These are phyloP conservation scores for Hoplodrina ambigua DNA, from an alignment of 2,888 invertebrate species.

Conservation along the genomic window DNA sequence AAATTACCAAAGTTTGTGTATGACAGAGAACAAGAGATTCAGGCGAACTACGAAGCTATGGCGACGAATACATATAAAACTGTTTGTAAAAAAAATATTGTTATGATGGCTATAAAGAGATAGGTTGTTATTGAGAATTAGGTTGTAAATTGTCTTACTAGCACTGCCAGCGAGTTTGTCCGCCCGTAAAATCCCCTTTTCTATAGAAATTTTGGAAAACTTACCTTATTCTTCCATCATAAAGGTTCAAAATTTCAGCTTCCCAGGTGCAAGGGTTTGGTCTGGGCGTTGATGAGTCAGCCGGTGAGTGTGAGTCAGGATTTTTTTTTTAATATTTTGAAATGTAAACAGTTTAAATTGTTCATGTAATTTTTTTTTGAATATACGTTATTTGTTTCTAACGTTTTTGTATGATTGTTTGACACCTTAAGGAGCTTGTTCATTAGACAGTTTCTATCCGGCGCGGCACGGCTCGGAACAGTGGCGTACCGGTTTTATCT, in stretches of 20 bases:
- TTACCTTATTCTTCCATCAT: too few species aligned
- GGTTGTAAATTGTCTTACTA: slow-evolving; percentile 26
- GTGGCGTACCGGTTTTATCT: too few species aligned
- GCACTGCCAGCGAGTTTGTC: background rate
- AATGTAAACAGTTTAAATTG: slow-evolving; percentile 42
- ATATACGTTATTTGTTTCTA: slow-evolving; percentile 46
- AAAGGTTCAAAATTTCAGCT: too few species aligned
- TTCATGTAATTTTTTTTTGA: slow-evolving; percentile 43
- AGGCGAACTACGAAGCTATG: slow-evolving; percentile 64
- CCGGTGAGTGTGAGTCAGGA: background rate
- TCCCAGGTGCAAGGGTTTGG: too few species aligned
- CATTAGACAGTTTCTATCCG: too few species aligned
- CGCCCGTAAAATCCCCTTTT: background rate
- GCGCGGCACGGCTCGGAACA: too few species aligned
- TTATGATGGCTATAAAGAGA: slow-evolving; percentile 68
- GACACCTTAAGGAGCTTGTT: too few species aligned
- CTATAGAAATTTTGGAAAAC: background rate
- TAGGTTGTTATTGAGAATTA: slow-evolving; percentile 35
- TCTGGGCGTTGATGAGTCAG: too few species aligned
- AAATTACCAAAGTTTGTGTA: slow-evolving; percentile 81
- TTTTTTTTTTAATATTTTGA: background rate
- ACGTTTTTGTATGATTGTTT: background rate
- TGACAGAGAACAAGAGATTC: slow-evolving; percentile 70
- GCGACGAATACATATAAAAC: slow-evolving; percentile 58
- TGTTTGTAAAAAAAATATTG: slow-evolving; percentile 66